Base-by-base conservation (phyloP, 2,888 invertebrate genomes). In the Brachyptera putata region DNA sequence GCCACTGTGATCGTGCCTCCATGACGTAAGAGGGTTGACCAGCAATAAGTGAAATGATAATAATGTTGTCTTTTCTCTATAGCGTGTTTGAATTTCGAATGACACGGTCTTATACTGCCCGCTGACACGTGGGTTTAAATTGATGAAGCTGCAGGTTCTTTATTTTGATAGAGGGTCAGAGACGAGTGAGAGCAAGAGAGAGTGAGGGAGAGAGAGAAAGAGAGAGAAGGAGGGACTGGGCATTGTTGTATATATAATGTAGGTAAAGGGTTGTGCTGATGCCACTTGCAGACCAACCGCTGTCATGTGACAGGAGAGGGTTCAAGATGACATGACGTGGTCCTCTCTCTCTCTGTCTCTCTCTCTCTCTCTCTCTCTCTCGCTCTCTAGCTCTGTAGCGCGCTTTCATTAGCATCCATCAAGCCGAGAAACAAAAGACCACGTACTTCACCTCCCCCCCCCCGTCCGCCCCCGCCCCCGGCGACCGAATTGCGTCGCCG, bases 391-490 rank as follows among this genome's bases (percentile, higher is more conserved):
- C n/a, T n/a, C n/a, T n/a, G n/a, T n/a, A n/a, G n/a, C 60, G 60
- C 61, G 60, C 64, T 64, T 64, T 64, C 64, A 64, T 64, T 64
- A 64, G 64, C 64, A 64, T 64, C 64, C 64, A 62, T 64, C 64
- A 64, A 61, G 62, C 58, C 56, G 64, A 56, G 61, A 63, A 63
- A 63, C 62, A 62, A 62, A 62, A 62, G 62, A 60, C 70, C 68
- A 69, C 69, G 70, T 24, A 34, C 2, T 37, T 37, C 68, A 71
- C 73, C 72, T 71, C 71, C 70, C 71, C 70, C 70, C 74, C 66
- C 68, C 71, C 71, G 66, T 68, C 62, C 58, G 63, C 66, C 65
- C 61, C 61, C 53, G 59, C 39, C 25, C 49, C 50, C 30, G 34
- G 13, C 18, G 39, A 49, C 30, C 25, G 25, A 22, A 22, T 25